Evolutionary conservation across 2,888 invertebrate species (phyloP).

Genomic region (Tachina fera): DNA sequence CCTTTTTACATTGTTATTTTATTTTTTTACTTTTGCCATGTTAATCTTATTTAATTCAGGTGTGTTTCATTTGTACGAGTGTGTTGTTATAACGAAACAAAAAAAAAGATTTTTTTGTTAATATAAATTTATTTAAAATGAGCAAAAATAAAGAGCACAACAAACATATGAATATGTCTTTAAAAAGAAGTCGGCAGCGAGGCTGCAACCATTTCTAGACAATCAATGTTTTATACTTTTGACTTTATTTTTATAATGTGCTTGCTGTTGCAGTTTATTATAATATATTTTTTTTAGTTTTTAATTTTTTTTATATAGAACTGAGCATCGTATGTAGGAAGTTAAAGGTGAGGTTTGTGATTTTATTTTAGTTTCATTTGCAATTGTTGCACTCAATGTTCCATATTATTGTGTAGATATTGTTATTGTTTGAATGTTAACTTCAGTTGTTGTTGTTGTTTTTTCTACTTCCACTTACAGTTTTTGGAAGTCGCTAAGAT

Average conservation of each 20-base stretch:
- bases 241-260: conserved; percentile 42
- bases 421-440: conserved; percentile 66
- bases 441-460: conserved; percentile 10
- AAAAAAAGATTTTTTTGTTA: not conserved
- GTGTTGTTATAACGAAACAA: not conserved
- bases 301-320: conserved; percentile 34
- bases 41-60: conserved; percentile 74
- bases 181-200: conserved; percentile 46
- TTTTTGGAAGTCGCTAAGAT: conserved; percentile 48
- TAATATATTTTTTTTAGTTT: conserved; percentile 8
- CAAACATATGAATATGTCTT: conserved; percentile 21
- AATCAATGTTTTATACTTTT: conserved; percentile 52
- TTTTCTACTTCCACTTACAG: not conserved
- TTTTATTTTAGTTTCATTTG: conserved; percentile 70
- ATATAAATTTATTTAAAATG: conserved; percentile 44
- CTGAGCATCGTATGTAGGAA: conserved; percentile 78
- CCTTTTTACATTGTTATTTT: conserved; percentile 12
- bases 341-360: conserved; percentile 80
- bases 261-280: conserved; percentile 23
- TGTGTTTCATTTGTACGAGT: conserved; percentile 70
- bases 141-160: conserved; percentile 40
- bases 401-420: conserved; percentile 67
- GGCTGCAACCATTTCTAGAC: conserved; percentile 44
- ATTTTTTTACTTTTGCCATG: not conserved
- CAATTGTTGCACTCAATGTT: conserved; percentile 71